Percentiles rank a stretch among this genome's conserved stretches.
These are phyloP conservation scores for Phaethon lepturus DNA, from an alignment of 2,113 vertebrate genomes.

Conservation along the genomic window DNA sequence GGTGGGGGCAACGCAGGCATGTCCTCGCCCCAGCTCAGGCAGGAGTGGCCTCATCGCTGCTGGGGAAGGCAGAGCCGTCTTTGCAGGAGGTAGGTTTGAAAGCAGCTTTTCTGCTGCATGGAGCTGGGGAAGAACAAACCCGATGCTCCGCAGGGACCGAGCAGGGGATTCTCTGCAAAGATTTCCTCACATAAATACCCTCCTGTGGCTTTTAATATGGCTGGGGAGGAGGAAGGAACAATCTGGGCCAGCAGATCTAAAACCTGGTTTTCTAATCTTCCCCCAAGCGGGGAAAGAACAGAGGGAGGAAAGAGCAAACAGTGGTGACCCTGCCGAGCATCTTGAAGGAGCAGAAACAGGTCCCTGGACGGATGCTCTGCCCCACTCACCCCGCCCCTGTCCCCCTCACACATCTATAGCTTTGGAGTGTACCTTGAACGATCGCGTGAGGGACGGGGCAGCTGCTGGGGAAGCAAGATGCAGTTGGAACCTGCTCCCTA, in stretches of 20 bases:
- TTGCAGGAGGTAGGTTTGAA: neutral
- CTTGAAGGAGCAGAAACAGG: neutral
- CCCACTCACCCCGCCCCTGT: neutral
- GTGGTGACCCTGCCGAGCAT: fast-evolving
- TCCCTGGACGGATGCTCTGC: neutral
- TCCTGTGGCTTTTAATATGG: conserved; percentile 4
- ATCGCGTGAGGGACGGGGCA: fast-evolving
- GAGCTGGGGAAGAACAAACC: neutral
- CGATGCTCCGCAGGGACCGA: neutral
- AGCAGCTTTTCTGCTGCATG: neutral
- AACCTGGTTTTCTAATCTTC: neutral
- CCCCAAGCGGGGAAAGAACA: neutral
- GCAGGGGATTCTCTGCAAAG: neutral
- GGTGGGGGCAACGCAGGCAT: neutral
- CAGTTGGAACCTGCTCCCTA: neutral
- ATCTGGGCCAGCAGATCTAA: neutral
- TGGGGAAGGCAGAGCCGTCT: neutral
- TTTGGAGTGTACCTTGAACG: neutral
- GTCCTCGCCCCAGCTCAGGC: neutral
- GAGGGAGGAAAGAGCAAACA: neutral
- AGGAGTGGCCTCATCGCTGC: neutral
- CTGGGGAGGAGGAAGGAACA: neutral
- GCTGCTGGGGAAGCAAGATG: neutral
- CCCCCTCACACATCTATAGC: neutral
- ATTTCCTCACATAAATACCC: neutral